These are phyloP conservation scores for Pemphredon lugubris DNA, from an alignment of 2,888 invertebrate genomes.

Conservation along the genomic window DNA sequence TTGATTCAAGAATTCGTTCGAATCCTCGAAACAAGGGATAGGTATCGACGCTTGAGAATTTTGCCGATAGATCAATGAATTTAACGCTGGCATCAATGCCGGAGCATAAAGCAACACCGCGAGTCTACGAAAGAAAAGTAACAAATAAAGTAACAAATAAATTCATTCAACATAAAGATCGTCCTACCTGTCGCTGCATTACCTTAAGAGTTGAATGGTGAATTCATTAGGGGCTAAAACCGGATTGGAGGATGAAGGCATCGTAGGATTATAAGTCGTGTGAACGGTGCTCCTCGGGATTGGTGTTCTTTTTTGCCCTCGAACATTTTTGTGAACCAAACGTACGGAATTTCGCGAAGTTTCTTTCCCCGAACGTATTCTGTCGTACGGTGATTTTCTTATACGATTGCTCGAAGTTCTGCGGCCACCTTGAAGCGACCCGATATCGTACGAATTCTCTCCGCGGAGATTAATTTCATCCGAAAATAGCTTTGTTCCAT, in stretches of 20 bases:
- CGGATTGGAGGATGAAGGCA: constrained; percentile 24
- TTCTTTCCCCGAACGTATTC: neutral
- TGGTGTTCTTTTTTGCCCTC: constrained; percentile 28
- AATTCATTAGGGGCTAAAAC: constrained; percentile 34
- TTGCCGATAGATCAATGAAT: constrained; percentile 49
- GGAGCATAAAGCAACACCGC: constrained; percentile 55
- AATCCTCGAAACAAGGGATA: constrained; percentile 35
- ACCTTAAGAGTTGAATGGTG: constrained; percentile 53
- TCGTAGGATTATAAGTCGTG: constrained; percentile 44
- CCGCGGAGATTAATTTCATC: too few relatives aligned
- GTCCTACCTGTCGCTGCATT: neutral
- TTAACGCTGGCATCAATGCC: constrained; percentile 49
- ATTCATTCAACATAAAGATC: neutral
- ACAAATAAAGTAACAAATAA: neutral
- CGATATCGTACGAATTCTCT: constrained; percentile 4
- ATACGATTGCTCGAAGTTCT: constrained; percentile 8
- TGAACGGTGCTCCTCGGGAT: constrained; percentile 54
- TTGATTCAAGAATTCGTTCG: constrained; percentile 50
- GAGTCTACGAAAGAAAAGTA: constrained; percentile 22
- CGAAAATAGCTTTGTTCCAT: too few relatives aligned
- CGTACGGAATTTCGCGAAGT: constrained; percentile 11
- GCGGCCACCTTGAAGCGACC: constrained; percentile 4
- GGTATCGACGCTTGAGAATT: constrained; percentile 32
- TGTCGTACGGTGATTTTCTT: constrained; percentile 1
- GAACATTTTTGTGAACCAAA: constrained; percentile 7